These are phyloP conservation scores for Anoplolepis gracilipes DNA, from an alignment of 1,140 invertebrate species.

Conservation along the genomic window DNA sequence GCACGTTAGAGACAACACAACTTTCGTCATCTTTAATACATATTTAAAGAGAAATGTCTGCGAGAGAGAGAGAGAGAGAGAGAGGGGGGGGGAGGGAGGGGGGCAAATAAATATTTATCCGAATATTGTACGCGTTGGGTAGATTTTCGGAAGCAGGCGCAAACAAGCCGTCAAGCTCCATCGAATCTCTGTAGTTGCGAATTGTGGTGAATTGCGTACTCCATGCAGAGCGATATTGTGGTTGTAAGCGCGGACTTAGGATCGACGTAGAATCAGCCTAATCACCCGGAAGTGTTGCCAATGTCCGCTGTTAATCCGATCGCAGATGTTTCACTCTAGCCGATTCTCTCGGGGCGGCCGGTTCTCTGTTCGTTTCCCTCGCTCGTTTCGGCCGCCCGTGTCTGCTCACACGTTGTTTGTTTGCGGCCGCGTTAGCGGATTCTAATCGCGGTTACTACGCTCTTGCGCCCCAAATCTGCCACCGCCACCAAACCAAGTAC, in stretches of 20 bases:
- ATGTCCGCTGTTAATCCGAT: slow-evolving; percentile 82
- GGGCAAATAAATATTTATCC: slow-evolving; percentile 47
- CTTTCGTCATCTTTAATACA: slow-evolving; percentile 50
- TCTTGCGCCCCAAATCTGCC: slow-evolving; percentile 69
- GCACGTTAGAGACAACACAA: slow-evolving; percentile 14
- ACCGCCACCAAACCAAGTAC: slow-evolving; percentile 60
- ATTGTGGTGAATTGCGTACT: slow-evolving; percentile 39
- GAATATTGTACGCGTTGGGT: slow-evolving; percentile 23
- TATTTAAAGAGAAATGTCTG: slow-evolving; percentile 49
- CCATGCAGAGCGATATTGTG: slow-evolving; percentile 59
- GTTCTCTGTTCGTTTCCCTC: slow-evolving; percentile 7
- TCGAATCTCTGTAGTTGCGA: slow-evolving; percentile 4
- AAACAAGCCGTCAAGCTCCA: neutral
- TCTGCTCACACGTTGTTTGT: slow-evolving; percentile 78
- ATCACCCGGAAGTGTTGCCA: slow-evolving; percentile 82
- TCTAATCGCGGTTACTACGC: slow-evolving; percentile 72
- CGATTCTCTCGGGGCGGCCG: slow-evolving; percentile 30
- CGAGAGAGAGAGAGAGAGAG: too few relatives aligned
- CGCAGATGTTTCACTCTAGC: slow-evolving; percentile 75
- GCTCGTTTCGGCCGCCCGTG: slow-evolving; percentile 55
- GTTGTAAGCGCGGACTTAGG: slow-evolving; percentile 77
- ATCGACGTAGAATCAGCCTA: slow-evolving; percentile 79
- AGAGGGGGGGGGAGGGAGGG: too few relatives aligned
- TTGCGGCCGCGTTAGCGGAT: slow-evolving; percentile 75
- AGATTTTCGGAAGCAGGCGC: neutral